A percentile compares a stretch with the other conserved stretches of the same genome.
These are phyloP conservation scores for Diadema setosum DNA, from an alignment of 35 echinoderm and acorn worm genomes.

Conservation along the genomic window DNA sequence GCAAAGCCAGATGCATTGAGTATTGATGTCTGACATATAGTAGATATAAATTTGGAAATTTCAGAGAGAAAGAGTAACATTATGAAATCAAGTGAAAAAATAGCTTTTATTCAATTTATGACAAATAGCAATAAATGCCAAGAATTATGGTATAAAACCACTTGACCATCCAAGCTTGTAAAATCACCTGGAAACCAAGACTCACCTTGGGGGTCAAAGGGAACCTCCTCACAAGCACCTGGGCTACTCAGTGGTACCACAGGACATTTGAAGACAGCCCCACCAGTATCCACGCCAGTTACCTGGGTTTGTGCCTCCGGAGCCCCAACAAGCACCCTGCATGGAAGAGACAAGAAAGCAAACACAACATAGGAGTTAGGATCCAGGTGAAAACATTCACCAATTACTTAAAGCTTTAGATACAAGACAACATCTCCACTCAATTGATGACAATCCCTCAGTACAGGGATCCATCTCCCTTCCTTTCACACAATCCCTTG, in stretches of 20 bases:
- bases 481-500: too few relatives aligned
- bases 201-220: slow-evolving; percentile 49
- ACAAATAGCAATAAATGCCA: background rate
- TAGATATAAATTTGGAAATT: too few relatives aligned
- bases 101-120: background rate
- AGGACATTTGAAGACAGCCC: slow-evolving; percentile 72
- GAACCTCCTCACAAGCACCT: slow-evolving; percentile 24
- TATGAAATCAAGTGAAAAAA: too few relatives aligned
- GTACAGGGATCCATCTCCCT: too few relatives aligned
- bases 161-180: background rate
- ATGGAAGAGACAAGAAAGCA: background rate
- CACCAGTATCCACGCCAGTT: slow-evolving; percentile 37
- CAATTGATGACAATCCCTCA: too few relatives aligned
- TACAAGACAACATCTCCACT: too few relatives aligned
- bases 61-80: too few relatives aligned
- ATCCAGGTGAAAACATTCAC: too few relatives aligned
- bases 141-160: background rate
- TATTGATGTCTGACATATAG: too few relatives aligned
- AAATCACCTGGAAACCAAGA: background rate
- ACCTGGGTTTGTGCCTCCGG: slow-evolving; percentile 51
- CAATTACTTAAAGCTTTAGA: too few relatives aligned
- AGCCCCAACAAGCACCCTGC: slow-evolving; percentile 56
- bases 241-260: background rate
- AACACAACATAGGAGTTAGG: too few relatives aligned
- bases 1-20: too few relatives aligned